Percentiles rank a stretch among this genome's conserved stretches.
Evolutionary conservation across 1,140 invertebrate species (phyloP).

Genomic region (Delia radicum): DNA sequence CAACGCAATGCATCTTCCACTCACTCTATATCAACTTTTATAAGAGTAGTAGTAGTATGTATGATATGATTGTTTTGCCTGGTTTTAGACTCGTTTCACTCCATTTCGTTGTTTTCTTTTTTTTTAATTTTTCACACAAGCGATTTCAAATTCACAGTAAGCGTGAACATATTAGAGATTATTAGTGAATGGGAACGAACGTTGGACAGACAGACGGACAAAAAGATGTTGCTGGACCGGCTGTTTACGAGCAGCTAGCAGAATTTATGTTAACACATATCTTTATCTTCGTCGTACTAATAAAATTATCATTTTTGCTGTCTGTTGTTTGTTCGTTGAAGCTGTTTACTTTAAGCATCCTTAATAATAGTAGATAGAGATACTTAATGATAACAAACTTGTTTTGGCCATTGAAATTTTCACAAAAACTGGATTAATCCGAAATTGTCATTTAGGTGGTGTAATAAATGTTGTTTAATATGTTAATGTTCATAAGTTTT

Average conservation of each 20-base stretch:
- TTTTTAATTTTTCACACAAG: too few relatives aligned
- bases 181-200: conserved; percentile 19
- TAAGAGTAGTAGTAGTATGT: background rate
- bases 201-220: background rate
- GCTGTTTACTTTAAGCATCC: background rate
- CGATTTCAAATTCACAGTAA: conserved; percentile 20
- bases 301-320: conserved; percentile 2
- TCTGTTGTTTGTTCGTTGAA: background rate
- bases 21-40: background rate
- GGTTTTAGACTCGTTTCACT: background rate
- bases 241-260: background rate
- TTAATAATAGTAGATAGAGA: background rate
- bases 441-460: background rate
- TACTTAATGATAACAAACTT: background rate
- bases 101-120: background rate
- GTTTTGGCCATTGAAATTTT: background rate
- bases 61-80: background rate
- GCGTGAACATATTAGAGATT: conserved; percentile 22
- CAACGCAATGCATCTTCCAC: conserved; percentile 36
- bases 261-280: background rate
- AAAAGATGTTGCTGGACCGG: background rate
- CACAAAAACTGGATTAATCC: background rate
- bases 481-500: background rate
- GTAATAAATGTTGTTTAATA: background rate
- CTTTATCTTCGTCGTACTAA: background rate